Evolutionary conservation across 53 echinoderm and acorn worm species (phyloP).

Genomic region (Arbacia lixula): DNA sequence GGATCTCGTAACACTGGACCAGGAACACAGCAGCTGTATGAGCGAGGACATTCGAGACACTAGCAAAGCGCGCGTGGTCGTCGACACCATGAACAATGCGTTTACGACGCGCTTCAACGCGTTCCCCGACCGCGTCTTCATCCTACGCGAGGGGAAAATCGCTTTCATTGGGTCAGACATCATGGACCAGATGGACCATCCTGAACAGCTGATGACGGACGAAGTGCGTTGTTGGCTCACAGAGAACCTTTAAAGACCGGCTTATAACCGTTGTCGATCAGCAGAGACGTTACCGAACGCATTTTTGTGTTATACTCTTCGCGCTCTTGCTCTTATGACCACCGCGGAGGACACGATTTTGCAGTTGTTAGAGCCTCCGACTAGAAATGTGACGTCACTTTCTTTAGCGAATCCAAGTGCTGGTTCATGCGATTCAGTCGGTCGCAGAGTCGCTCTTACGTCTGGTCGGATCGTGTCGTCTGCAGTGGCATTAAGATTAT

Average conservation of each 20-base stretch:
- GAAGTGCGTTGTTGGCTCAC: conserved; percentile 40
- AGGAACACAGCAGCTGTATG: not conserved
- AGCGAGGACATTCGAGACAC: conserved; percentile 21
- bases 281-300: too few species aligned
- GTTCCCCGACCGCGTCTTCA: conserved; percentile 48
- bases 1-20: conserved; percentile 40
- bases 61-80: conserved; percentile 23
- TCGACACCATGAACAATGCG: conserved; percentile 51
- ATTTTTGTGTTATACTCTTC: too few species aligned
- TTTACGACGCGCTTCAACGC: conserved; percentile 45
- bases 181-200: conserved; percentile 56
- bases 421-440: too few species aligned
- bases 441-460: too few species aligned
- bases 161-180: conserved; percentile 33
- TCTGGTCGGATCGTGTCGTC: too few species aligned
- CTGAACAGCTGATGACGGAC: conserved; percentile 55
- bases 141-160: conserved; percentile 7
- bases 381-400: too few species aligned
- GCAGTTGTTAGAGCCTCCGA: too few species aligned
- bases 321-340: too few species aligned
- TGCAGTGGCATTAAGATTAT: too few species aligned
- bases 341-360: too few species aligned
- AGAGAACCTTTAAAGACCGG: not conserved
- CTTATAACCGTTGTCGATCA: too few species aligned
- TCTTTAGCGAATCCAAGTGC: too few species aligned